Evolutionary conservation across 2,113 vertebrate species (phyloP).

Genomic region (Bujurquina vittata): DNA sequence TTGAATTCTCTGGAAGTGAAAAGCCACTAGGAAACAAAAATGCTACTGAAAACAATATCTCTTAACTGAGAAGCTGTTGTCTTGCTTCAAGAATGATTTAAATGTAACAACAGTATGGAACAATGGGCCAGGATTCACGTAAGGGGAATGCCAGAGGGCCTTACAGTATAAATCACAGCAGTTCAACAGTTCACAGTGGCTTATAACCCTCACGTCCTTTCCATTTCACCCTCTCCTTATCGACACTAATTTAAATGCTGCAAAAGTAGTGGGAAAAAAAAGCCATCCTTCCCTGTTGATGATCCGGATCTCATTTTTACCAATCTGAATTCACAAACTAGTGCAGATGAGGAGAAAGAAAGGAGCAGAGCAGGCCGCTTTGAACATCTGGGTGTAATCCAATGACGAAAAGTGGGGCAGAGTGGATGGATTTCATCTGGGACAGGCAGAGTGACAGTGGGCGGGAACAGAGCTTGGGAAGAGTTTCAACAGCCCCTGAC

Average conservation of each 20-base stretch:
- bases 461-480: conserved; percentile 65
- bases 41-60: conserved; percentile 29
- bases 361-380: conserved; percentile 71
- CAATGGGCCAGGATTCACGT: conserved; percentile 72
- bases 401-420: conserved; percentile 70
- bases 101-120: conserved; percentile 70
- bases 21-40: conserved; percentile 51
- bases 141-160: conserved; percentile 69
- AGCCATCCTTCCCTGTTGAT: background rate
- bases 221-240: conserved; percentile 66
- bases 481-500: conserved; percentile 47
- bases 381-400: conserved; percentile 67
- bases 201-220: conserved; percentile 60
- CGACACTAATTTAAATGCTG: conserved; percentile 52
- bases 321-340: conserved; percentile 37
- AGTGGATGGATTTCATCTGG: conserved; percentile 76
- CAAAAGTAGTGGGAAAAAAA: background rate
- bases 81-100: conserved; percentile 46
- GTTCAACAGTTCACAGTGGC: conserved; percentile 73
- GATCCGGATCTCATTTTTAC: conserved; percentile 31
- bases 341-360: conserved; percentile 75
- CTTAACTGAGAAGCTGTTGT: conserved; percentile 34
- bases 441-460: conserved; percentile 72
- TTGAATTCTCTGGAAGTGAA: conserved; percentile 59
- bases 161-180: conserved; percentile 53